Evolutionary conservation across 1,140 invertebrate genomes (phyloP), one percentile per base, ranked within the genome.

Genomic region (Nasonia longicornis): DNA sequence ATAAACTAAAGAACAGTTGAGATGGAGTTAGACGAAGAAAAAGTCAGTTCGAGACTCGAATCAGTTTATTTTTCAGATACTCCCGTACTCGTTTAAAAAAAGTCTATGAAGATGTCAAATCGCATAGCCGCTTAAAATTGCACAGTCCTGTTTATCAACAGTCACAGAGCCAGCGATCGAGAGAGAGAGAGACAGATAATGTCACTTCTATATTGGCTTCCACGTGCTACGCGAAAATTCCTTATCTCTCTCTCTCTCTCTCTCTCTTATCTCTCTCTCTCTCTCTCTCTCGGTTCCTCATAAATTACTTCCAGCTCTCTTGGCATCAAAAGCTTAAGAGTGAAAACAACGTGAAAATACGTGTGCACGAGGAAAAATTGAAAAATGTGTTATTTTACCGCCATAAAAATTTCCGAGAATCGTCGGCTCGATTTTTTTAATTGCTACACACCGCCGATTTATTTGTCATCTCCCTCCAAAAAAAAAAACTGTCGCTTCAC

Each of bases 141-240:
- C 84, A 86, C 83, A 84, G 82, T 80, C 70, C 81, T 86, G 73
- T 86, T 87, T 84, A 84, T 82, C 77, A 79, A 64, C 77, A 72
- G 22, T 64, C 70, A 20, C 52, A 64, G 4, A 72, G 48, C 58
- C 1, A 42, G 16, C 48, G 52, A n/a, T 0, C 14, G 16, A n/a
- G 52, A 20, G 52, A n/a, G 52, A 20, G 52, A 4, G 52, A 58
- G 16, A n/a, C 3, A 20, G 48, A 52, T 77, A 77, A 35, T 22
- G 29, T 63, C 45, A 71, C 66, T 70, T 12, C 26, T n/a, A 48
- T 52, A 70, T 70, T 45, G 22, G 3, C 35, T 77, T 77, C 10
- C 35, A 69, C 42, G 38, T 77, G 38, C 38, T 11, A 1, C 35
- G 14, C 38, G 22, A 69, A 76, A 70, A 31, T 7, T 70, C 31